phyloP scores from a whole-genome alignment of 2,113 vertebrate genomes.

The Heptranchias perlo region DNA sequence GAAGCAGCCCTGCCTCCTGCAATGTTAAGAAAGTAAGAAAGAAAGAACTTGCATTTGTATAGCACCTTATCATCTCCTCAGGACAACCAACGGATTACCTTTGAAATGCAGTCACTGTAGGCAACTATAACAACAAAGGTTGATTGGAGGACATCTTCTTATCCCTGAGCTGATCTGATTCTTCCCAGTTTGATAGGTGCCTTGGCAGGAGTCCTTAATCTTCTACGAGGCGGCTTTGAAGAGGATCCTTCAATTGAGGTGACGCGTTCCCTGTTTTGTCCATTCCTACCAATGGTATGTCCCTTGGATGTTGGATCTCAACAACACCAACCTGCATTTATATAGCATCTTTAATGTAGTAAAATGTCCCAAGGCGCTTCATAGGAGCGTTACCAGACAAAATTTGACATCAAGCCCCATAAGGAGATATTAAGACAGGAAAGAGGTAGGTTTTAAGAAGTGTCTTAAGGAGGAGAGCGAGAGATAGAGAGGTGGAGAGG shows the following conservation, averaged over 20 bases:
- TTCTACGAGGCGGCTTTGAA: background rate
- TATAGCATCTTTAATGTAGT: too few relatives aligned
- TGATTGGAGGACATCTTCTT: background rate
- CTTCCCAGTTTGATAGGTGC: background rate
- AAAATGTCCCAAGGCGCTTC: too few relatives aligned
- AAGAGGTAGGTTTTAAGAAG: too few relatives aligned
- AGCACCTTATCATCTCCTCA: background rate
- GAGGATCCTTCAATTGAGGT: background rate
- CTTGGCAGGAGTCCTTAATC: background rate
- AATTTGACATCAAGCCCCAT: too few relatives aligned
- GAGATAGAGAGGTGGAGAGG: too few relatives aligned
- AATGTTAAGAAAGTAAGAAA: background rate
- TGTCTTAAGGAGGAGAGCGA: too few relatives aligned
- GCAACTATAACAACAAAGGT: background rate
- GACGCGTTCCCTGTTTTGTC: background rate
- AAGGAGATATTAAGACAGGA: too few relatives aligned
- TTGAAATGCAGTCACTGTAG: background rate
- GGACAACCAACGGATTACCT: background rate
- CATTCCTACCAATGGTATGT: background rate
- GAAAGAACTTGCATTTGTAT: background rate
- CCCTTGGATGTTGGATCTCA: background rate
- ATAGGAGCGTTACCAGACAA: too few relatives aligned
- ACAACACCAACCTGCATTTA: background rate
- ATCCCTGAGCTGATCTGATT: background rate
- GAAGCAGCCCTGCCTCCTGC: background rate